Percentiles rank a stretch among this genome's conserved stretches.
Conservation (phyloP, 2,113 vertebrate species). For the Dicentrarchus labrax region DNA sequence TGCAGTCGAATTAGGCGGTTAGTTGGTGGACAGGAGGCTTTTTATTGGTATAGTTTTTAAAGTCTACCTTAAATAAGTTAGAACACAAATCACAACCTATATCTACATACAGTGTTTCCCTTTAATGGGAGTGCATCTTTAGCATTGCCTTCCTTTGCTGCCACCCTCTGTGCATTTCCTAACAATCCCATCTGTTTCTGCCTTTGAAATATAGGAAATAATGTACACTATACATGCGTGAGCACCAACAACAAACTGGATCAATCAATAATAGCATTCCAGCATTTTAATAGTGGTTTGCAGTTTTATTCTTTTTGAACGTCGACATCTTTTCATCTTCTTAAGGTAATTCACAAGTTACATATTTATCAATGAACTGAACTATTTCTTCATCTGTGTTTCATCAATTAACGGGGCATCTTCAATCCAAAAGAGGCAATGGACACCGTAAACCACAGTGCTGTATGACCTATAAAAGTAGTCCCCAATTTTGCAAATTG, state of each 20-base stretch:
- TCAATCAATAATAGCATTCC: constrained; percentile 15
- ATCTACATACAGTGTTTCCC: no score
- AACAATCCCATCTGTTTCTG: constrained; percentile 10
- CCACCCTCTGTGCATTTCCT: neutral
- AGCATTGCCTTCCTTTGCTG: no score
- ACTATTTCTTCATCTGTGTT: neutral
- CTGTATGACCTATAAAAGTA: no score
- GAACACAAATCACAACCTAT: no score
- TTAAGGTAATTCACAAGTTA: neutral
- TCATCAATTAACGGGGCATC: neutral
- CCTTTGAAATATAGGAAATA: neutral
- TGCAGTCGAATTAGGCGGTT: no score
- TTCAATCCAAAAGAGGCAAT: neutral
- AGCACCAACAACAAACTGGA: neutral
- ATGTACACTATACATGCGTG: neutral
- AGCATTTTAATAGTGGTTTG: neutral
- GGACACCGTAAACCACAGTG: no score
- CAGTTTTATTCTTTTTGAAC: neutral
- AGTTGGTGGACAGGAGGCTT: no score
- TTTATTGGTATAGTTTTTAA: no score
- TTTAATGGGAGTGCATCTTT: no score
- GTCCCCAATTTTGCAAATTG: no score
- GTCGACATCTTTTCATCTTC: neutral
- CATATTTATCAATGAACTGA: neutral
- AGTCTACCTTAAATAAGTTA: no score